A percentile compares a stretch with the other conserved stretches of the same genome.
Conservation (phyloP, 1,140 invertebrate species). For the Heliconius congener region DNA sequence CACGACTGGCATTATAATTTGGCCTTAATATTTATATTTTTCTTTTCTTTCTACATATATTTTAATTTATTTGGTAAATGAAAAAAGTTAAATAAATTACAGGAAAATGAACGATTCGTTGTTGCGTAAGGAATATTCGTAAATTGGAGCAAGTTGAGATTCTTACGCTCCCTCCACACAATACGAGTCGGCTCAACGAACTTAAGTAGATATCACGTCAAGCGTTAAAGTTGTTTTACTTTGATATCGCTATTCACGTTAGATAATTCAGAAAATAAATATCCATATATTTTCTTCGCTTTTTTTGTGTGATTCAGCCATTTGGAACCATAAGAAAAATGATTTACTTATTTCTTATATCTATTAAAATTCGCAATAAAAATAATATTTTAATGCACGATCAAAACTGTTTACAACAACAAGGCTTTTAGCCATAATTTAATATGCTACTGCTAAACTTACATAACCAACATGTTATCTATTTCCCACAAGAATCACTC, state of each 20-base stretch:
- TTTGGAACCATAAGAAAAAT: not conserved
- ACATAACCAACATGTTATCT: conserved; percentile 14
- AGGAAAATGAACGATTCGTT: not conserved
- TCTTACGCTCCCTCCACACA: conserved; percentile 19
- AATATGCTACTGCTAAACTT: not conserved
- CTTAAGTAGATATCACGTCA: conserved; percentile 30
- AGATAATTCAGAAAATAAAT: conserved; percentile 1
- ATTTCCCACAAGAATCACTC: conserved; percentile 32
- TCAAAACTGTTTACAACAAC: not conserved
- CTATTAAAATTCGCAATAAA: not conserved
- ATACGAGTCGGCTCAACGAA: conserved; percentile 25
- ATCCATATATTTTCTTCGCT: not conserved
- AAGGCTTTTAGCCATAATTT: not conserved
- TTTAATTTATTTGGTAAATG: not conserved
- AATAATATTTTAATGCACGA: no score
- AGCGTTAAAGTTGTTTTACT: conserved; percentile 29
- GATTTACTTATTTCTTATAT: not conserved
- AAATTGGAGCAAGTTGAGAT: conserved; percentile 24
- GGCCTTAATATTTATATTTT: no score
- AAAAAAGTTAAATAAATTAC: not conserved
- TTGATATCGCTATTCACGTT: conserved; percentile 17
- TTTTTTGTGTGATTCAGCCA: no score
- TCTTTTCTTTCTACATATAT: not conserved
- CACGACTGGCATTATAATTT: no score
- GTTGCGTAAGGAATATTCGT: conserved; percentile 12